These are phyloP conservation scores for Thalassophryne amazonica DNA, from an alignment of 2,797 vertebrate genomes.

Conservation along the genomic window DNA sequence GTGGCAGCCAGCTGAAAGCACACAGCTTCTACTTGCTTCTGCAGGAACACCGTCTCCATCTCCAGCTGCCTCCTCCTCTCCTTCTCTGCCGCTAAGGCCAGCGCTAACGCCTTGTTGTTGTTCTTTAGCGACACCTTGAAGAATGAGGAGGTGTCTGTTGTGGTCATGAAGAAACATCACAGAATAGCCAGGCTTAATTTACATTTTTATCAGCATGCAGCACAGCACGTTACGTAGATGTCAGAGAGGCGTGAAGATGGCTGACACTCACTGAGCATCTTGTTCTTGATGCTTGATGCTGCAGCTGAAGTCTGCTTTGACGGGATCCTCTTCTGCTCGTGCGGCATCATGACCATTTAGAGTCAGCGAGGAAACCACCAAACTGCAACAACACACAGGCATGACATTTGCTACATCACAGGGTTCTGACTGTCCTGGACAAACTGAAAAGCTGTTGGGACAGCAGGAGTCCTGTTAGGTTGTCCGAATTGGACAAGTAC, in stretches of 20 bases:
- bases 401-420: no score
- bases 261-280: constrained; percentile 71
- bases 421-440: no score
- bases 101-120: constrained; percentile 78
- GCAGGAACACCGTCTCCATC: constrained; percentile 54
- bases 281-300: constrained; percentile 77
- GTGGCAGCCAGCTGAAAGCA: constrained; percentile 68
- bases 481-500: no score
- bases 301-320: constrained; percentile 39
- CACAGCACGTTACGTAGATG: no score
- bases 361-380: neutral
- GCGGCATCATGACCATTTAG: neutral
- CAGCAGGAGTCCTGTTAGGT: no score
- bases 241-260: neutral
- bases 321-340: constrained; percentile 30
- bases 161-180: neutral
- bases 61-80: constrained; percentile 62
- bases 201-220: neutral
- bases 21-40: constrained; percentile 58
- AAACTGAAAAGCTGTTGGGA: no score
- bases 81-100: constrained; percentile 68
- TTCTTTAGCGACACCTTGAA: constrained; percentile 78
- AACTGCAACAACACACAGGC: no score
- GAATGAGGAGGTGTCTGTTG: constrained; percentile 78
- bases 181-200: neutral